phyloP scores from a whole-genome alignment of 2,797 vertebrate genomes.

The Phoeniculus purpureus region DNA sequence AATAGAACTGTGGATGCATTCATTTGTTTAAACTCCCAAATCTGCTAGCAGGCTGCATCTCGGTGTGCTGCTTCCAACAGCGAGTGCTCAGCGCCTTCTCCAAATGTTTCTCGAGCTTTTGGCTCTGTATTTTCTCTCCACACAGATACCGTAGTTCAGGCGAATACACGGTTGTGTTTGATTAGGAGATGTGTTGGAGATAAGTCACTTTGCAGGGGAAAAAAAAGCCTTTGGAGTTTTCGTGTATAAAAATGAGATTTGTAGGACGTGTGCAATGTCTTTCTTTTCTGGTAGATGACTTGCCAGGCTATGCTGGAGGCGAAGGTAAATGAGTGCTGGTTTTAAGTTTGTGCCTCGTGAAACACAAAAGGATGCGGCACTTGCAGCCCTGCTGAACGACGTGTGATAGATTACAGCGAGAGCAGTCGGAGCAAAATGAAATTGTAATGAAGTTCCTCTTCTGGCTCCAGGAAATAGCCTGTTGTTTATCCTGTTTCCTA shows the following conservation, averaged over 20 bases:
- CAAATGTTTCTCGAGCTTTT: slow-evolving; percentile 11
- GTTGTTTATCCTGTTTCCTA: slow-evolving; percentile 66
- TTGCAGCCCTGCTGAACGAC: not conserved
- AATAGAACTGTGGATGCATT: slow-evolving; percentile 19
- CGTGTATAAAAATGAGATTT: slow-evolving; percentile 51
- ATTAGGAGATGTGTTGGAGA: slow-evolving; percentile 2
- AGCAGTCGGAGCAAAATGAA: slow-evolving; percentile 68
- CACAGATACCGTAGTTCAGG: not conserved
- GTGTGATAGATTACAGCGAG: slow-evolving; percentile 43
- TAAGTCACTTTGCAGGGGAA: not conserved
- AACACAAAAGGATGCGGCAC: slow-evolving; percentile 28
- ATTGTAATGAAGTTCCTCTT: slow-evolving; percentile 70
- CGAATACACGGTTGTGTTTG: not conserved
- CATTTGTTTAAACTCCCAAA: slow-evolving; percentile 50
- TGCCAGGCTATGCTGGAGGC: slow-evolving; percentile 15
- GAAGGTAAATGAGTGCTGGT: slow-evolving; percentile 51
- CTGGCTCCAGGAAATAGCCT: slow-evolving; percentile 51
- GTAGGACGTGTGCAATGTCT: not conserved
- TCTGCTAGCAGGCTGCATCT: not conserved
- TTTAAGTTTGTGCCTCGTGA: slow-evolving; percentile 46
- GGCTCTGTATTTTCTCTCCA: not conserved
- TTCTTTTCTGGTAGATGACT: slow-evolving; percentile 29
- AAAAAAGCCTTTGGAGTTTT: not conserved
- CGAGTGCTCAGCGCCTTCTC: not conserved
- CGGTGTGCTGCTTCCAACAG: not conserved